phyloP scores from a whole-genome alignment of 2,113 vertebrate genomes.

The Peromyscus polionotus region DNA sequence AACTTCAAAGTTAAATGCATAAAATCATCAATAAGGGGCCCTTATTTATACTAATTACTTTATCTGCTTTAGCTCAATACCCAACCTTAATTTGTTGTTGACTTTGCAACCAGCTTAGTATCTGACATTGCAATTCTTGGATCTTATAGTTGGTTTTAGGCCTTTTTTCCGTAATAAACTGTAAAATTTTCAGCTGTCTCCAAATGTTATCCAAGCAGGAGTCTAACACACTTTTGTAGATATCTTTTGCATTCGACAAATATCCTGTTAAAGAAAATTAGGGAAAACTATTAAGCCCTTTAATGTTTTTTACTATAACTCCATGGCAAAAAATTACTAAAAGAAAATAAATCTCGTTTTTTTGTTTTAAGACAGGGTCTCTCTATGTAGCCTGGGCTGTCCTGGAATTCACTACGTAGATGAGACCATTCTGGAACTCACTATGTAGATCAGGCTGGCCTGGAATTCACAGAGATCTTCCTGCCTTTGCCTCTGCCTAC shows the following conservation, averaged over 20 bases:
- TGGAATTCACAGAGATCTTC: background rate
- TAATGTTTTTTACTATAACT: conserved; percentile 54
- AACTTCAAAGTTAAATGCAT: conserved; percentile 62
- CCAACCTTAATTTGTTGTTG: conserved; percentile 85
- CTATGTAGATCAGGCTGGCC: background rate
- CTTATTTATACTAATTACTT: conserved; percentile 55
- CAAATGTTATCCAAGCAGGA: conserved; percentile 89
- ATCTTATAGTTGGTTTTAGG: conserved; percentile 90
- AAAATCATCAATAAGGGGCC: background rate
- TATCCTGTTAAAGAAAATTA: conserved; percentile 89
- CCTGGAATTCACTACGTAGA: background rate
- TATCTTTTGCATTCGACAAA: conserved; percentile 89
- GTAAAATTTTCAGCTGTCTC: conserved; percentile 91
- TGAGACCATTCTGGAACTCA: background rate
- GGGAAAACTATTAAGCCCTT: background rate
- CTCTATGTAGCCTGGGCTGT: background rate
- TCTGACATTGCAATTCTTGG: conserved; percentile 88
- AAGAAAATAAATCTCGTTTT: background rate
- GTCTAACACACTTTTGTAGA: conserved; percentile 87
- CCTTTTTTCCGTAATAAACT: conserved; percentile 89
- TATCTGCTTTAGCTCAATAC: conserved; percentile 49
- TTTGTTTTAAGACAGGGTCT: background rate
- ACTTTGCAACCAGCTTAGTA: conserved; percentile 87
- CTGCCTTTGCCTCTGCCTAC: background rate
- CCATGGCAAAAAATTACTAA: background rate